Evolutionary conservation across 2,113 vertebrate genomes (phyloP).

Genomic region (Sorex araneus): DNA sequence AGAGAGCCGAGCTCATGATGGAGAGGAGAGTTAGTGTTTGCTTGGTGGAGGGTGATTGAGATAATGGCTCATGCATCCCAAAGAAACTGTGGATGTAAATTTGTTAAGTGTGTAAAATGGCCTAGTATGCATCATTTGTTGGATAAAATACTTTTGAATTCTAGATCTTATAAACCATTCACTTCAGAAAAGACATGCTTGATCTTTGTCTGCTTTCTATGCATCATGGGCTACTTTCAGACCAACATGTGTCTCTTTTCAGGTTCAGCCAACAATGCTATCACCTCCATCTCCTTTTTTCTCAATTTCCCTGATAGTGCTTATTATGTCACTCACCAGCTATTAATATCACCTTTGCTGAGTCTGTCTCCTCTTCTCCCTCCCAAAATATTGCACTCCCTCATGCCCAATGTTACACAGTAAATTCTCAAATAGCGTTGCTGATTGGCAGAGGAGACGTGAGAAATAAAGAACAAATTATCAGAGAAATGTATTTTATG

Average conservation of each 20-base stretch:
- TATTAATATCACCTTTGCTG: not conserved
- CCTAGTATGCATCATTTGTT: not conserved
- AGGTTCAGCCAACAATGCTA: not conserved
- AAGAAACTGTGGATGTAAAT: not conserved
- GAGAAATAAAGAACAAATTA: slow-evolving; percentile 47
- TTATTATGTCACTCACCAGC: not conserved
- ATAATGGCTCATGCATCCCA: not conserved
- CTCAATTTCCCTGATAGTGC: not conserved
- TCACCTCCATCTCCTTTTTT: not conserved
- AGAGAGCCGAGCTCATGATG: not conserved
- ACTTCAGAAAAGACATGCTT: slow-evolving; percentile 11
- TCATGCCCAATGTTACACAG: not conserved
- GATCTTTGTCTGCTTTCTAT: not conserved
- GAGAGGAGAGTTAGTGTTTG: not conserved
- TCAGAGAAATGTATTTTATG: slow-evolving; percentile 35
- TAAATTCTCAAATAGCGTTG: slow-evolving; percentile 24
- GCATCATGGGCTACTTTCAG: not conserved
- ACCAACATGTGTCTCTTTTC: not conserved
- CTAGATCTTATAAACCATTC: not conserved
- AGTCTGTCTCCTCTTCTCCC: not conserved
- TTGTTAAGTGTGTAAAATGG: not conserved
- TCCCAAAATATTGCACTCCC: not conserved
- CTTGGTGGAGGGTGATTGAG: not conserved
- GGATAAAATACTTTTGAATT: not conserved
- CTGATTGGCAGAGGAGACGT: slow-evolving; percentile 9